Percentiles rank a stretch among this genome's conserved stretches.
These are phyloP conservation scores for Rapana venosa DNA, from an alignment of 2,888 invertebrate species.

Conservation along the genomic window DNA sequence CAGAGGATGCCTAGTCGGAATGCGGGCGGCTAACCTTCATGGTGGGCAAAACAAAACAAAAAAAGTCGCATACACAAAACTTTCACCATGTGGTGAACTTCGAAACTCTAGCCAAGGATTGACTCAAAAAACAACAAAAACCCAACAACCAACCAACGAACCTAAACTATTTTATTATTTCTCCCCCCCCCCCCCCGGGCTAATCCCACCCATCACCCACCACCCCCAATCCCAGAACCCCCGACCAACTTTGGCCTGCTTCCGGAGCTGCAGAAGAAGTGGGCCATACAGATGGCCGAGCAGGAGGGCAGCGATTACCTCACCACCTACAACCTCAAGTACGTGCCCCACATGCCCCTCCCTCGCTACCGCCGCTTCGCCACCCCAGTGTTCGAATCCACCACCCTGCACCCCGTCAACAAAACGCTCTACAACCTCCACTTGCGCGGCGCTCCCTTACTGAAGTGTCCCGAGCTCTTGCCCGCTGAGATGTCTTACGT, in stretches of 20 bases:
- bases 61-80: too few relatives aligned
- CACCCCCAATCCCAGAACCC: slow-evolving; percentile 57
- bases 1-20: too few relatives aligned
- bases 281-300: slow-evolving; percentile 61
- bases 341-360: slow-evolving; percentile 52
- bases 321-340: slow-evolving; percentile 65
- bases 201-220: too few relatives aligned
- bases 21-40: too few relatives aligned
- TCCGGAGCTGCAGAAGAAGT: slow-evolving; percentile 59
- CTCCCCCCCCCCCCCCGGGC: too few relatives aligned
- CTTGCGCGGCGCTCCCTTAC: slow-evolving; percentile 57
- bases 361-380: slow-evolving; percentile 60
- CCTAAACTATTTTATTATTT: too few relatives aligned
- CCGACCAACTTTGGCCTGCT: slow-evolving; percentile 73
- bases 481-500: slow-evolving; percentile 51
- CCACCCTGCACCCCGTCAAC: slow-evolving; percentile 69
- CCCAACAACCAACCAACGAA: too few relatives aligned
- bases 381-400: slow-evolving; percentile 65
- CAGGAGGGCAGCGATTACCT: slow-evolving; percentile 65
- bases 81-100: too few relatives aligned
- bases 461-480: slow-evolving; percentile 66
- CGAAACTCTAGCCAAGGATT: too few relatives aligned
- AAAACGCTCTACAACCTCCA: slow-evolving; percentile 70
- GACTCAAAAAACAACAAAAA: too few relatives aligned
- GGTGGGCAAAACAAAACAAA: too few relatives aligned